A percentile compares a stretch with the other conserved stretches of the same genome.
Conservation (phyloP, 2,113 vertebrate genomes). For the Aegithalos caudatus region DNA sequence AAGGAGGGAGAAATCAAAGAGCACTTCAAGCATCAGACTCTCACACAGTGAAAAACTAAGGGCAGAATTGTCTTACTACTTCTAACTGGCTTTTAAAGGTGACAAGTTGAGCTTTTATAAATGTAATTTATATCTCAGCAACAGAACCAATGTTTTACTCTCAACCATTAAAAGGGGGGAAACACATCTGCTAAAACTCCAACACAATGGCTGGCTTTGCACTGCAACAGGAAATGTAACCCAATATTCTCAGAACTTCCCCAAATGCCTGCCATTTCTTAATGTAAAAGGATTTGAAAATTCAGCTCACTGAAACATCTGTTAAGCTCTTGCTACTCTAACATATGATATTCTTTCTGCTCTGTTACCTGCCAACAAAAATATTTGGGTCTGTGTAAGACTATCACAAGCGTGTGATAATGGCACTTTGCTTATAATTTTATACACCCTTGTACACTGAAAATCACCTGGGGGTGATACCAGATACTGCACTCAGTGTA, state of each 20-base stretch:
- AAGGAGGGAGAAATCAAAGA: conserved; percentile 2
- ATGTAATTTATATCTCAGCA: conserved; percentile 69
- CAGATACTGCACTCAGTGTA: not conserved
- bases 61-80: conserved; percentile 43
- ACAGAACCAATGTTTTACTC: conserved; percentile 49
- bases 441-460: not conserved
- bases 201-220: conserved; percentile 72
- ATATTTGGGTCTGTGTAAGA: conserved; percentile 73
- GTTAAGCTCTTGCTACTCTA: conserved; percentile 74
- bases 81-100: conserved; percentile 55
- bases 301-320: conserved; percentile 80
- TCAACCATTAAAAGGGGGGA: conserved; percentile 37
- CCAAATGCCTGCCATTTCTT: conserved; percentile 66
- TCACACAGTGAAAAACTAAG: conserved; percentile 19
- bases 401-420: conserved; percentile 62
- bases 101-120: conserved; percentile 57
- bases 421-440: conserved; percentile 53
- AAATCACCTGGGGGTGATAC: not conserved
- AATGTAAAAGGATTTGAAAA: conserved; percentile 77
- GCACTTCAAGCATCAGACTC: conserved; percentile 33
- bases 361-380: conserved; percentile 75
- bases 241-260: conserved; percentile 72
- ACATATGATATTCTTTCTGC: conserved; percentile 72
- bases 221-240: conserved; percentile 77
- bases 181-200: conserved; percentile 74